phyloP scores from a whole-genome alignment of 2,888 invertebrate species.

The Stenichneumon culpator region DNA sequence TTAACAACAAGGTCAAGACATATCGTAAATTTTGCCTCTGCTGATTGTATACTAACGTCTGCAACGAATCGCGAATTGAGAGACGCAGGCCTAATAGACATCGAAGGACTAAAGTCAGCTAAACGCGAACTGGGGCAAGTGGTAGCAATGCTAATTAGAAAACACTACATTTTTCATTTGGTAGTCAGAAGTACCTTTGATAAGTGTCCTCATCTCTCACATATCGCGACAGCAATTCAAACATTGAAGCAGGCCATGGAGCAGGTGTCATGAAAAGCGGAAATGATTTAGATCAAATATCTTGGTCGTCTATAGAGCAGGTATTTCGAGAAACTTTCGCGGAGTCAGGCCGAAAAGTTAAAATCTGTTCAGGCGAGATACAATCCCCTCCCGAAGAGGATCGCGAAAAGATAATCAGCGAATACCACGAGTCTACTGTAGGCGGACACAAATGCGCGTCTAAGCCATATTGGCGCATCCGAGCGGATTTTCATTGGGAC shows the following conservation, averaged over 20 bases:
- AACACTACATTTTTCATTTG: slow-evolving; percentile 13
- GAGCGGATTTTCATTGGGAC: slow-evolving; percentile 62
- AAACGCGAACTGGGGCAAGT: slow-evolving; percentile 13
- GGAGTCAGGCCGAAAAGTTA: background rate
- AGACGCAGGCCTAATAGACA: background rate
- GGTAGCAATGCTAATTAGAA: background rate
- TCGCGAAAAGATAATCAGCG: background rate
- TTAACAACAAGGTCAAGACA: slow-evolving; percentile 2
- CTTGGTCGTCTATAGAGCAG: slow-evolving; percentile 20
- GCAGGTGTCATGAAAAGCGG: slow-evolving; percentile 17
- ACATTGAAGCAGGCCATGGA: slow-evolving; percentile 23
- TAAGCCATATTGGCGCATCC: slow-evolving; percentile 54
- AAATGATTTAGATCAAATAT: slow-evolving; percentile 35
- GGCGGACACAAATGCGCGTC: slow-evolving; percentile 26
- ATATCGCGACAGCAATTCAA: background rate
- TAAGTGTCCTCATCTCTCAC: background rate
- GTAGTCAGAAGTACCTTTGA: slow-evolving; percentile 17
- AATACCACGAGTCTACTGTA: background rate
- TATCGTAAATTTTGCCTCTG: slow-evolving; percentile 21
- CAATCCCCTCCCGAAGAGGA: slow-evolving; percentile 1
- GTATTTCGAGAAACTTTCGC: slow-evolving; percentile 27
- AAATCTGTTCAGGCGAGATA: slow-evolving; percentile 44
- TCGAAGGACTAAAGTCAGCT: background rate
- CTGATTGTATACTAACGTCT: slow-evolving; percentile 30
- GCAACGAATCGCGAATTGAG: background rate